Evolutionary conservation across 1,140 invertebrate species (phyloP).

Genomic region (Tetranychus urticae): DNA sequence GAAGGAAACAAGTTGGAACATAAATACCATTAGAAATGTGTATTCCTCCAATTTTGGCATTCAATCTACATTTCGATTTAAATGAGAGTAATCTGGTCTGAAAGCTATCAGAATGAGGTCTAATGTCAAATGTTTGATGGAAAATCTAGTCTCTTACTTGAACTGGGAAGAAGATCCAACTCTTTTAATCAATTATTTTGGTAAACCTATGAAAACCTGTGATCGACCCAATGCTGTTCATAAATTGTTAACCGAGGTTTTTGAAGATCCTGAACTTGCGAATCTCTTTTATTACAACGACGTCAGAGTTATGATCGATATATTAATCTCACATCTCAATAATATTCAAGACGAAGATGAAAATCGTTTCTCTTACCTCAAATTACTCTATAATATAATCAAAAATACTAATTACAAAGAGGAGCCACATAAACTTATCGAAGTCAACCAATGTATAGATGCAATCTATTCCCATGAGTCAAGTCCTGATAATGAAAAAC

Average conservation of each 20-base stretch:
- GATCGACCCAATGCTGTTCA: slow-evolving; percentile 54
- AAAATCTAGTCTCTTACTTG: slow-evolving; percentile 57
- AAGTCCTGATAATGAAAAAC: slow-evolving; percentile 2
- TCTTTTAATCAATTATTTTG: neutral
- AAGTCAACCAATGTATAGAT: slow-evolving; percentile 5
- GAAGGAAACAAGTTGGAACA: slow-evolving; percentile 8
- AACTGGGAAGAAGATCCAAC: slow-evolving; percentile 43
- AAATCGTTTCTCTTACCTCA: slow-evolving; percentile 26
- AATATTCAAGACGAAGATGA: slow-evolving; percentile 64
- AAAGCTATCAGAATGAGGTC: slow-evolving; percentile 39
- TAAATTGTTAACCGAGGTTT: slow-evolving; percentile 63
- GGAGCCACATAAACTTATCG: slow-evolving; percentile 6
- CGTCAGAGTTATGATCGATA: slow-evolving; percentile 70
- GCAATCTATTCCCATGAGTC: slow-evolving; percentile 3
- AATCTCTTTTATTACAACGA: slow-evolving; percentile 77
- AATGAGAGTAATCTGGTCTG: slow-evolving; percentile 45
- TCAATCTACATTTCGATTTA: slow-evolving; percentile 54
- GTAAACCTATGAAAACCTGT: slow-evolving; percentile 27
- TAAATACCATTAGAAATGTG: slow-evolving; percentile 5
- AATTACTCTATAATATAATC: neutral
- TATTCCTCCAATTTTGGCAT: slow-evolving; percentile 35
- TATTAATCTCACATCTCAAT: slow-evolving; percentile 58
- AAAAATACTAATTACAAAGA: slow-evolving; percentile 6
- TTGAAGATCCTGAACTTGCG: slow-evolving; percentile 44
- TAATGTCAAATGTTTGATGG: slow-evolving; percentile 58